Evolutionary conservation across 1,140 invertebrate genomes (phyloP), one percentile per base, ranked within the genome.

Genomic region (Zaprionus kolodkinae): DNA sequence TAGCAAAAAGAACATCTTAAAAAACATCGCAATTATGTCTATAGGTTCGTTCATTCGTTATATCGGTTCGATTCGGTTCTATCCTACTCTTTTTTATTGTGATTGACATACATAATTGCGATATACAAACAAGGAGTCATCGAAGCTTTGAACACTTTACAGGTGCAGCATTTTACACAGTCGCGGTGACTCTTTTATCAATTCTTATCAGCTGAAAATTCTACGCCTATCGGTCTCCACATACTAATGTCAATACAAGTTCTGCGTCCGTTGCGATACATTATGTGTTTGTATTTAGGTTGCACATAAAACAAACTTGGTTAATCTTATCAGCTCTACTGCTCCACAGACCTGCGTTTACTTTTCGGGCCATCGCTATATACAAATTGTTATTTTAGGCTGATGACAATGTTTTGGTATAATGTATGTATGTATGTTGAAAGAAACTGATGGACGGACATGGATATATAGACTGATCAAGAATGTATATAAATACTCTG

Each of bases 181-280:
- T 72, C 40, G 6, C 11, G 30, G 33, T 84, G 64, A 68, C 48
- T 71, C 52, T 78, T 40, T 73, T 36, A 67, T 72, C 27, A 68
- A 80, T 72, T 84, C 85, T 87, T 88, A 87, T 89, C 85, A 75
- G 52, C 52, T 55, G 25, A 56, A 77, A 45, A 54, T 69, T 76
- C 55, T 52, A 35, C 54, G 38, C 45, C 67, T 77, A 79, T 73
- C 69, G 65, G 43, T 30, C 65, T 35, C 66, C 60, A 76, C 52
- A 67, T 56, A 56, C 48, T 76, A 72, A 36, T 13, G 50, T 59
- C 65, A 43, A 56, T 62, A 65, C 48, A 64, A 25, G 4, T 25
- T 50, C 25, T 25, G n/a, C n/a, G 40, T 45, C 40, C 7, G 40
- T 45, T 45, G 40, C 40, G 7, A 45, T 45, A 45, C 40, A 15